Percentiles rank a stretch among this genome's conserved stretches.
These are phyloP conservation scores for Elegia similella DNA, from an alignment of 2,888 invertebrate genomes.

Conservation along the genomic window DNA sequence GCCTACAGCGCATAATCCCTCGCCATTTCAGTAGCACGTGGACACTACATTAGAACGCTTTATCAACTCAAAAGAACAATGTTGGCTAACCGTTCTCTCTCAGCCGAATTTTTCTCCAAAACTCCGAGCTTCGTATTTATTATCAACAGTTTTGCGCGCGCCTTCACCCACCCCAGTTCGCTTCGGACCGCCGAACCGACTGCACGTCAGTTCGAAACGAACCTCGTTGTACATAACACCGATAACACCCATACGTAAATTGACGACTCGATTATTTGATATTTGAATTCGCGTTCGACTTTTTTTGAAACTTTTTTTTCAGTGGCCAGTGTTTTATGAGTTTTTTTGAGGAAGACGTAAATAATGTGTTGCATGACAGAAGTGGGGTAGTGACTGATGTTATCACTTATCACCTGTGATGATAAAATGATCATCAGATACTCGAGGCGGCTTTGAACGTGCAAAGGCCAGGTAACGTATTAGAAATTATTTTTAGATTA, in stretches of 20 bases:
- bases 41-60: slow-evolving; percentile 4
- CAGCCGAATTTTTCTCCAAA: slow-evolving; percentile 43
- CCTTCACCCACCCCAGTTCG: slow-evolving; percentile 55
- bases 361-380: slow-evolving; percentile 61
- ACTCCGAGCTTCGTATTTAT: slow-evolving; percentile 42
- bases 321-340: slow-evolving; percentile 44
- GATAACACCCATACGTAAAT: slow-evolving; percentile 35
- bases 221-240: slow-evolving; percentile 33
- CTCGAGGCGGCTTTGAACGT: slow-evolving; percentile 42
- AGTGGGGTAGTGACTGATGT: slow-evolving; percentile 50
- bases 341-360: slow-evolving; percentile 30
- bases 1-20: neutral
- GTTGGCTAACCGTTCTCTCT: slow-evolving; percentile 22
- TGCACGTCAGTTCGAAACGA: slow-evolving; percentile 43
- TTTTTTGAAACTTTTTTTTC: slow-evolving; percentile 30
- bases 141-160: slow-evolving; percentile 77
- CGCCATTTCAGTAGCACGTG: neutral
- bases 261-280: slow-evolving; percentile 29
- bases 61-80: slow-evolving; percentile 32
- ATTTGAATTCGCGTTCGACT: slow-evolving; percentile 28
- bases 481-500: neutral
- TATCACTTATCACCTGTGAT: slow-evolving; percentile 42
- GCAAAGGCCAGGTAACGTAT: slow-evolving; percentile 49
- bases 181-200: slow-evolving; percentile 31
- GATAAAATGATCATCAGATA: slow-evolving; percentile 52